phyloP scores from a whole-genome alignment of 1,140 invertebrate species.

The Leptinotarsa lineolata region DNA sequence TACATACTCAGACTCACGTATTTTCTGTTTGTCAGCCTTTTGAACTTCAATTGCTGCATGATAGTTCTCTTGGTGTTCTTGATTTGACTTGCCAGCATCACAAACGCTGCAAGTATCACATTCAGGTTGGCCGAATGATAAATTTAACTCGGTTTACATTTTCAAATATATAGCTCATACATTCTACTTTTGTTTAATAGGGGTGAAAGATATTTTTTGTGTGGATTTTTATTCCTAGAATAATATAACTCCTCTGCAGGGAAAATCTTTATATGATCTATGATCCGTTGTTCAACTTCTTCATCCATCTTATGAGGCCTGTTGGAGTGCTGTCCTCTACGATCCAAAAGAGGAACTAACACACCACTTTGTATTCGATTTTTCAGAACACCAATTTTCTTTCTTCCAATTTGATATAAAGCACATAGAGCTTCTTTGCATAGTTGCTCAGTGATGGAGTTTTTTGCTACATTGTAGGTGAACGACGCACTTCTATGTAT shows the following conservation, averaged over 20 bases:
- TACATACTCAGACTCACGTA: no score
- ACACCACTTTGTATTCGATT: neutral
- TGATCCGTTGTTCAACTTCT: neutral
- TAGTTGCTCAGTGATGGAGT: neutral
- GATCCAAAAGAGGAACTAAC: neutral
- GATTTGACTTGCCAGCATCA: slow-evolving; percentile 34
- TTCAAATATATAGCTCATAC: neutral
- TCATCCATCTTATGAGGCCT: neutral
- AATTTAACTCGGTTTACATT: neutral
- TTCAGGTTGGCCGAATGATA: neutral
- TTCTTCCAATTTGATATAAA: neutral
- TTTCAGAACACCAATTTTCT: neutral
- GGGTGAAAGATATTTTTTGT: neutral
- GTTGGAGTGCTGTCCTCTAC: neutral
- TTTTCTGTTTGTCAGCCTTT: slow-evolving; percentile 18
- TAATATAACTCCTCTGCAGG: neutral
- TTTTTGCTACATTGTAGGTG: neutral
- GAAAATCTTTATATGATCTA: neutral
- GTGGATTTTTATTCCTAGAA: neutral
- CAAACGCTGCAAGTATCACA: slow-evolving; percentile 40
- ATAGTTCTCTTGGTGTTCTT: slow-evolving; percentile 34
- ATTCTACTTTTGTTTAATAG: neutral
- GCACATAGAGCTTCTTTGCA: neutral
- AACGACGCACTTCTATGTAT: neutral
- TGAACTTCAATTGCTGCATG: slow-evolving; percentile 30